Base-by-base conservation (phyloP, 2,888 invertebrate species). In the Ceriagrion tenellum region DNA sequence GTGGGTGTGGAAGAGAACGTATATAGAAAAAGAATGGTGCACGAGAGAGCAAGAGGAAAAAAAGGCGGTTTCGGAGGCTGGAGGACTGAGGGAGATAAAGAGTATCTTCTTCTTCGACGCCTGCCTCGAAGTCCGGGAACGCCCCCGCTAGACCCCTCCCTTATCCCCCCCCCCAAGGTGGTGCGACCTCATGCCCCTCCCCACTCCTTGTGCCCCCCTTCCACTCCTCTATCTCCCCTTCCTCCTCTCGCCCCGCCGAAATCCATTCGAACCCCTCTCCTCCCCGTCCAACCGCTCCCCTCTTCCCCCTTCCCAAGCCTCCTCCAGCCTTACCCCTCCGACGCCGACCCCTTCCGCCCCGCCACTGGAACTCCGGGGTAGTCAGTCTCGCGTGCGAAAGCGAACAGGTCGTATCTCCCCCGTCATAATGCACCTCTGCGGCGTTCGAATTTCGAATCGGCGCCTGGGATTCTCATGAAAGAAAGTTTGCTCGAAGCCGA, bases 351-450 rank as follows among this genome's bases (percentile, higher is more conserved):
- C 55, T 13, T 89, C 89, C 55, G 10, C 55, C 59, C 91, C 91
- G 59, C 59, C 63, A 12, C 69, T 69, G n/a, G 69, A 30, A 47
- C 93, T 93, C 93, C 93, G 40, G 47, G 69, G 93, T 23, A 93
- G 93, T 93, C 93, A 93, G 93, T 93, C 63, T 93, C 93, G 59
- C 56, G 93, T 69, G 69, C 93, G 93, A 47, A 47, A 93, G 93
- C 93, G 26, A 93, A 69, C 69, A 47, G 93, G 93, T 55, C 35
- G 89, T 89, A 89, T n/a, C 18, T 59, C 59, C 12, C 69, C 47
- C 47, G 47, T 47, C 47, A 35, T 2, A 23, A 47, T 69, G 93
- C 40, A 8, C 35, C 55, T 47, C 90, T 59, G 30, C 55, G 89
- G 59, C 59, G 35, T 35, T 90, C 35, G 90, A 59, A 91, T 30